These are phyloP conservation scores for Desmophyllum pertusum DNA, from an alignment of 92 coral and sea anemone genomes.

Conservation along the genomic window DNA sequence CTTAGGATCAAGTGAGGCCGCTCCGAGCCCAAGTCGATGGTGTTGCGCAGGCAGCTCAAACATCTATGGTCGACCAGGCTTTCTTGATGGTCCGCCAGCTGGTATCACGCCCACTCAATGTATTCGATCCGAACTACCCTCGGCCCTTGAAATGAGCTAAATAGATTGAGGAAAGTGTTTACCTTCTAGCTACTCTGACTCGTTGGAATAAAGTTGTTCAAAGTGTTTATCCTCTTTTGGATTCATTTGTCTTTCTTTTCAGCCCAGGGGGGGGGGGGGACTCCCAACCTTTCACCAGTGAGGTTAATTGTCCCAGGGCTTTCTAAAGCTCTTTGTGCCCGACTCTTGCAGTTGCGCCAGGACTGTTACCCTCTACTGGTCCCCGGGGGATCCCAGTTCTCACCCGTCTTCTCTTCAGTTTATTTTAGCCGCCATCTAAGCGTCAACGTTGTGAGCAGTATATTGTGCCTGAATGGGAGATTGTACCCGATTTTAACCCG, in stretches of 20 bases:
- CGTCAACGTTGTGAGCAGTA: conserved; percentile 5
- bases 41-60: conserved; percentile 7
- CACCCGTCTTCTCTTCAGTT: background rate
- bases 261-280: background rate
- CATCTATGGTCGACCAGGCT: conserved; percentile 30
- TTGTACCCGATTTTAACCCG: too few species aligned
- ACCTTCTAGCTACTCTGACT: too few species aligned
- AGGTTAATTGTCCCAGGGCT: conserved; percentile 39
- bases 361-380: conserved; percentile 56
- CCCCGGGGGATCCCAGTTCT: conserved; percentile 33
- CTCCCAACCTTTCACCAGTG: conserved; percentile 4
- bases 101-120: conserved; percentile 43
- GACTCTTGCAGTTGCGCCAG: conserved; percentile 53
- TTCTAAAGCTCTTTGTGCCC: conserved; percentile 55
- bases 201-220: too few species aligned
- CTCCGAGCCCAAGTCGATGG: conserved; percentile 29
- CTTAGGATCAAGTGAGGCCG: conserved; percentile 43
- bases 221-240: too few species aligned
- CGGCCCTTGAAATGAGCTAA: too few species aligned
- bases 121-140: background rate
- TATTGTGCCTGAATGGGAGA: conserved; percentile 10
- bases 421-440: background rate
- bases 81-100: conserved; percentile 46
- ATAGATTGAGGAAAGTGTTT: too few species aligned
- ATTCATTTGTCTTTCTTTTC: too few species aligned